These are phyloP conservation scores for Nowickia ferox DNA, from an alignment of 2,888 invertebrate genomes.

Conservation along the genomic window DNA sequence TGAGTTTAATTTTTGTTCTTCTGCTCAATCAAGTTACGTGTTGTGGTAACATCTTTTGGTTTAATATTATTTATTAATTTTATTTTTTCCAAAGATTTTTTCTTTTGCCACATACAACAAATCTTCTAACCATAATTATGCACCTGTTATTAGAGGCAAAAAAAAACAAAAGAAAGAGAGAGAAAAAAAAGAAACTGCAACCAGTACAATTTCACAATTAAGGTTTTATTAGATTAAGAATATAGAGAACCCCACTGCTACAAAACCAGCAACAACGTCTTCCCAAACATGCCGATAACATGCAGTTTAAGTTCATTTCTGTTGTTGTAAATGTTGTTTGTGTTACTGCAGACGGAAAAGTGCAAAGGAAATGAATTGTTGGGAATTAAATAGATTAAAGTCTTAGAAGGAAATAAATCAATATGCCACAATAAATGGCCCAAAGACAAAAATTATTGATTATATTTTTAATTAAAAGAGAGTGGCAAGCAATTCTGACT, in stretches of 20 bases:
- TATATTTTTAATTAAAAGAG: slow-evolving; percentile 34
- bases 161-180: background rate
- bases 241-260: background rate
- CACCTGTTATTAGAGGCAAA: slow-evolving; percentile 66
- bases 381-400: slow-evolving; percentile 33
- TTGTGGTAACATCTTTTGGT: slow-evolving; percentile 52
- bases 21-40: slow-evolving; percentile 31
- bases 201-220: slow-evolving; percentile 58
- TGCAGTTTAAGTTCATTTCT: slow-evolving; percentile 19
- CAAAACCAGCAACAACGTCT: slow-evolving; percentile 3
- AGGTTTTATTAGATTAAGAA: slow-evolving; percentile 60
- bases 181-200: background rate
- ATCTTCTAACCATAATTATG: slow-evolving; percentile 63
- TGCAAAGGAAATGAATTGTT: slow-evolving; percentile 56
- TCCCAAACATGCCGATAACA: slow-evolving; percentile 48
- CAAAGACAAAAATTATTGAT: slow-evolving; percentile 39
- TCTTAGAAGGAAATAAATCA: slow-evolving; percentile 53
- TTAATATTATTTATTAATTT: slow-evolving; percentile 30
- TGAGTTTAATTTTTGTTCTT: background rate
- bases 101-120: slow-evolving; percentile 26
- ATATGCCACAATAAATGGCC: slow-evolving; percentile 25
- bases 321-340: background rate
- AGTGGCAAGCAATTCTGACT: background rate
- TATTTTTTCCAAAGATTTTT: slow-evolving; percentile 17
- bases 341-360: slow-evolving; percentile 6